phyloP scores from a whole-genome alignment of 92 coral and sea anemone genomes.

The Isaurus tuberculatus region DNA sequence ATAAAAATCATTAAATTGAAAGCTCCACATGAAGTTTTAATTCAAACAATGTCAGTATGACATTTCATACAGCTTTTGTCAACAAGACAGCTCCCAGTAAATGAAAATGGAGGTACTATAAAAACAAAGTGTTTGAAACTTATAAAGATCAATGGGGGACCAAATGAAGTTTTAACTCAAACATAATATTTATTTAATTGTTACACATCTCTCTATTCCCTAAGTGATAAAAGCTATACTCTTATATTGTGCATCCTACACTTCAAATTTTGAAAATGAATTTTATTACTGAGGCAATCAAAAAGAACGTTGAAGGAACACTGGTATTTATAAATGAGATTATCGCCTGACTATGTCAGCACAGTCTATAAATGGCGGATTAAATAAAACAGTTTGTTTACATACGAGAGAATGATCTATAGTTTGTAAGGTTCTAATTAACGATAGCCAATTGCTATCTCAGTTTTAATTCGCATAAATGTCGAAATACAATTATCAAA shows the following conservation, averaged over 20 bases:
- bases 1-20: neutral
- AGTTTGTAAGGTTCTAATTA: neutral
- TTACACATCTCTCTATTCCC: neutral
- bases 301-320: neutral
- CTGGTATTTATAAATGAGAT: slow-evolving; percentile 10
- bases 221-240: neutral
- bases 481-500: neutral
- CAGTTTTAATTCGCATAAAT: neutral
- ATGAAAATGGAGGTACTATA: too few species aligned
- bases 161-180: too few species aligned
- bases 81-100: too few species aligned
- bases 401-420: neutral
- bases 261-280: neutral
- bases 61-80: too few species aligned
- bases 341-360: slow-evolving; percentile 18
- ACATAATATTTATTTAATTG: neutral
- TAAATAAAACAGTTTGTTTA: slow-evolving; percentile 20
- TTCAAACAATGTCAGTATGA: too few species aligned
- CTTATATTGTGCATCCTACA: neutral
- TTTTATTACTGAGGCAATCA: neutral
- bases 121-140: too few species aligned
- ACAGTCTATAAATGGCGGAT: neutral
- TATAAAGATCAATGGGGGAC: too few species aligned
- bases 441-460: neutral
- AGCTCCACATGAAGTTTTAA: neutral